These are phyloP conservation scores for Microtus obscurus DNA, from an alignment of 2,797 vertebrate species.

Conservation along the genomic window DNA sequence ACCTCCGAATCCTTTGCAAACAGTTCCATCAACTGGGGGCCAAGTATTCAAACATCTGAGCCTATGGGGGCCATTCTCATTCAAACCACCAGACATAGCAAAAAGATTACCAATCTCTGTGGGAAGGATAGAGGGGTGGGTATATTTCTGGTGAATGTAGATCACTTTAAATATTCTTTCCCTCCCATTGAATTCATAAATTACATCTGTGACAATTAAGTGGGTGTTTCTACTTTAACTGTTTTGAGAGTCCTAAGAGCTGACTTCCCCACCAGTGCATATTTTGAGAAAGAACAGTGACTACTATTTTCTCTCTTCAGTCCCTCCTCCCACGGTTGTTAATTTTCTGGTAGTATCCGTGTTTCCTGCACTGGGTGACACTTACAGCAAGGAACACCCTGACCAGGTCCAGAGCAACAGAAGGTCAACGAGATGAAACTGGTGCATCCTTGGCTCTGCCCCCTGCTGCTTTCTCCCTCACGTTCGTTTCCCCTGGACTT, in stretches of 20 bases:
- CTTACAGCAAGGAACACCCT: constrained; percentile 27
- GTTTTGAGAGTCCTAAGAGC: neutral
- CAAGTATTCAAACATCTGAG: neutral
- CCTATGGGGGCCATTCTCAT: neutral
- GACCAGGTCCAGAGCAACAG: constrained; percentile 5
- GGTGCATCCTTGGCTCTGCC: neutral
- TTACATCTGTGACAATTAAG: constrained; percentile 6
- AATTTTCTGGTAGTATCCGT: neutral
- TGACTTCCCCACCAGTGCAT: neutral
- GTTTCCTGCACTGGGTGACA: neutral
- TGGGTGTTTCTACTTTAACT: neutral
- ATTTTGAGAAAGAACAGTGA: constrained; percentile 7
- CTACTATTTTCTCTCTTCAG: constrained; percentile 1
- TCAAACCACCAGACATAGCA: neutral
- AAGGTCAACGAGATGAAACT: neutral
- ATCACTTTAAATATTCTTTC: constrained; percentile 8
- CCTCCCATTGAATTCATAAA: neutral
- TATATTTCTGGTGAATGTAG: neutral
- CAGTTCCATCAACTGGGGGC: neutral
- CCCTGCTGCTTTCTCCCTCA: neutral
- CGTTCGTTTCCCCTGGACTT: neutral
- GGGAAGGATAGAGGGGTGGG: too few relatives aligned
- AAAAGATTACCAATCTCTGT: neutral
- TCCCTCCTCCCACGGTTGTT: neutral
- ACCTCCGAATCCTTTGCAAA: neutral